Percentiles rank a stretch among this genome's conserved stretches.
phyloP scores from a whole-genome alignment of 1,140 invertebrate species.

The Drosophila pallidifrons region DNA sequence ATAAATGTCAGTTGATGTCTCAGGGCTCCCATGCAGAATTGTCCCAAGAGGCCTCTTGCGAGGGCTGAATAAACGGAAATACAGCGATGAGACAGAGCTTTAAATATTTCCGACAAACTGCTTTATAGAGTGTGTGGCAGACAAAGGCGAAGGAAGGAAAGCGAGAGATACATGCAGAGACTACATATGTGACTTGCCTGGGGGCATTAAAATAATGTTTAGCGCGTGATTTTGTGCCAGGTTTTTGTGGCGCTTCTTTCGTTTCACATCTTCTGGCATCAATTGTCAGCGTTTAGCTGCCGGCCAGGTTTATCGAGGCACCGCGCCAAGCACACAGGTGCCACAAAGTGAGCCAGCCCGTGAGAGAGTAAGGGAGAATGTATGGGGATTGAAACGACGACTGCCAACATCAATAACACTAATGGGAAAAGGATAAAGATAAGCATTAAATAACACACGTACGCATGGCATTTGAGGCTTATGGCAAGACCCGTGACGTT shows the following conservation, averaged over 20 bases:
- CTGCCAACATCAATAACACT: conserved; percentile 83
- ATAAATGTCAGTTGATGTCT: conserved; percentile 44
- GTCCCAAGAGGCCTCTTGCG: conserved; percentile 43
- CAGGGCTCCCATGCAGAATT: background rate
- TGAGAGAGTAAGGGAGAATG: background rate
- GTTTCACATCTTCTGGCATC: conserved; percentile 60
- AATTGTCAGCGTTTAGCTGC: conserved; percentile 75
- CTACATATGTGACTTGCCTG: conserved; percentile 57
- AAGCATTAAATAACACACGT: conserved; percentile 84
- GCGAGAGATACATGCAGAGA: background rate
- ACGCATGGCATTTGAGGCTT: conserved; percentile 55
- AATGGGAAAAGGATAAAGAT: conserved; percentile 84
- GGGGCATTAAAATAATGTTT: conserved; percentile 80
- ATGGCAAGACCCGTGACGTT: conserved; percentile 41
- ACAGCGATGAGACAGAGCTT: conserved; percentile 59
- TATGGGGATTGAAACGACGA: conserved; percentile 35
- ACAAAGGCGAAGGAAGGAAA: background rate
- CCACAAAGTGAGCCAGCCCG: conserved; percentile 1
- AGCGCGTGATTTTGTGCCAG: conserved; percentile 71
- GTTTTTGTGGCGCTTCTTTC: conserved; percentile 10
- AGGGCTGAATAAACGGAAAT: conserved; percentile 37
- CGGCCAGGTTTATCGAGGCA: conserved; percentile 68
- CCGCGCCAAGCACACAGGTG: conserved; percentile 39
- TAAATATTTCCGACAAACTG: conserved; percentile 59
- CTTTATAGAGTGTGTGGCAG: conserved; percentile 26